Evolutionary conservation across 2,888 invertebrate species (phyloP), one percentile per base, ranked within the genome.

Genomic region (Uropetala carovei): DNA sequence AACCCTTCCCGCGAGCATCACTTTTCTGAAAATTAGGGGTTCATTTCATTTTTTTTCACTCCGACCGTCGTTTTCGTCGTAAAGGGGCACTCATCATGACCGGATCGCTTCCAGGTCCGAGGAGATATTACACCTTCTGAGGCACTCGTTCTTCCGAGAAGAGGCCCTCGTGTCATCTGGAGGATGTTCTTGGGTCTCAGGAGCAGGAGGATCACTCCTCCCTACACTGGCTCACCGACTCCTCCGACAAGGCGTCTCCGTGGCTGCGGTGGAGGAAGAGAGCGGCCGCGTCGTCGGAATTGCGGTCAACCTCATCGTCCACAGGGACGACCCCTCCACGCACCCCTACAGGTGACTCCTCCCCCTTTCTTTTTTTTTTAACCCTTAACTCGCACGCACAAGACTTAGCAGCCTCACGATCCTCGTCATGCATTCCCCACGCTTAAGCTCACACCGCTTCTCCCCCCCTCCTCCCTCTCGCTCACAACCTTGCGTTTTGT

Each of bases 101-200:
- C 64, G 30, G 60, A 30, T 68, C 89, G n/a, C 16, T 56, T 43
- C 43, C 89, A 89, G 89, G 89, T 89, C 89, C 43, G 89, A 92
- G 30, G 92, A 92, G 85, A 93, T 93, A 11, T 58, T 92, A 13
- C 92, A 93, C 59, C 92, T 93, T n/a, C 91, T 93, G 68, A 92
- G 92, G 43, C 92, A 92, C 68, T 93, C 93, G 30, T 93, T 93
- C 92, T 93, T 93, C 92, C 91, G 91, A 27, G 93, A 93, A 85
- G 93, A 93, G 59, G 92, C 93, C 16, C 92, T 93, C 30, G 92
- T 93, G 58, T 89, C 92, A 68, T 92, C 93, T 14, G 92, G 92
- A 18, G 92, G 92, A 27, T 92, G 92, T 92, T 91, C 83, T n/a
- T 85, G 91, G 30, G 84, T 92, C 16, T 84, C 91, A 13, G 92